Conservation (phyloP, 2,113 vertebrate genomes). For the Telmatochromis sp. region DNA sequence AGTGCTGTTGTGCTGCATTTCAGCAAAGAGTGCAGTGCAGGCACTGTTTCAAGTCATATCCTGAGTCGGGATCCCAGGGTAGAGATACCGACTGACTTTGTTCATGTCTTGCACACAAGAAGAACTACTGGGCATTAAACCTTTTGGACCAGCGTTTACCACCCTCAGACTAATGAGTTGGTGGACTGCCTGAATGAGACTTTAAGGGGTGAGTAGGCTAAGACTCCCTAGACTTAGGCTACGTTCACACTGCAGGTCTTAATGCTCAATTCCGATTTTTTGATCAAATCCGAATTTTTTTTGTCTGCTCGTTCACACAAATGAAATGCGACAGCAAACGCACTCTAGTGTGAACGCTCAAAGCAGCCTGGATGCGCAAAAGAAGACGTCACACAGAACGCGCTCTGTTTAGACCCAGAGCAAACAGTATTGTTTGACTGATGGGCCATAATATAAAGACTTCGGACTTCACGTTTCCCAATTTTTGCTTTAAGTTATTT, state of each 20-base stretch:
- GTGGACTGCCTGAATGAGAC: background rate
- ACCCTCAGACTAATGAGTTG: background rate
- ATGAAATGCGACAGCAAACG: too few relatives aligned
- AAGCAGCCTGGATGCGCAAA: rapidly evolving
- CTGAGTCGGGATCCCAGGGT: background rate
- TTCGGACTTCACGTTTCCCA: too few relatives aligned
- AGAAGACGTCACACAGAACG: rapidly evolving
- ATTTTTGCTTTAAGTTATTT: too few relatives aligned
- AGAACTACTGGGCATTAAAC: background rate
- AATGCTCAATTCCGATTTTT: too few relatives aligned
- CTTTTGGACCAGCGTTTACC: background rate
- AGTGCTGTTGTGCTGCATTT: background rate
- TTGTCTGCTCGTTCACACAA: too few relatives aligned
- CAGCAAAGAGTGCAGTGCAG: background rate
- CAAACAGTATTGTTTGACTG: rapidly evolving
- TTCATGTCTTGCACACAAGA: background rate
- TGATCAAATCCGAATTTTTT: too few relatives aligned
- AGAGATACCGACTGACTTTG: background rate
- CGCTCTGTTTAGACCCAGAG: too few relatives aligned
- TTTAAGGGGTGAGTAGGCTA: background rate
- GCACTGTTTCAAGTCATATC: background rate
- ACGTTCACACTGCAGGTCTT: too few relatives aligned
- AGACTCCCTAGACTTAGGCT: background rate
- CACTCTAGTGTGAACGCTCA: too few relatives aligned
- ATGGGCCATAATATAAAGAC: too few relatives aligned